A percentile compares a stretch with the other conserved stretches of the same genome.
Conservation (phyloP, 2,113 vertebrate genomes). For the Aythya baeri region DNA sequence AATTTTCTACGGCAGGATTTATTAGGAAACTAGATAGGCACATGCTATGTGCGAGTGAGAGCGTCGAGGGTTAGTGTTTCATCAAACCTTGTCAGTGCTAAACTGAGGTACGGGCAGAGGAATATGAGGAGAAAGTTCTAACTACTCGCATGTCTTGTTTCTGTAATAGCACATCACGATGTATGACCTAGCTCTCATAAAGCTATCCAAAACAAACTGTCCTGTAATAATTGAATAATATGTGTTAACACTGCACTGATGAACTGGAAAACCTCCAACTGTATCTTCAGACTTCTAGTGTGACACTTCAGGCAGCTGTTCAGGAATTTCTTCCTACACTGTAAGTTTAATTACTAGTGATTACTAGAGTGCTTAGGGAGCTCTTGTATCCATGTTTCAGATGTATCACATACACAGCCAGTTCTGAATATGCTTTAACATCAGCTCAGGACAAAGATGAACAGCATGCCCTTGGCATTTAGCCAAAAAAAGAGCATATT, state of each 20-base stretch:
- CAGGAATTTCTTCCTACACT: neutral
- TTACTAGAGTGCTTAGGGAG: neutral
- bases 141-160: neutral
- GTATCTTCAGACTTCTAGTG: slow-evolving; percentile 19
- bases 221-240: neutral
- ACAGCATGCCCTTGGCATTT: neutral
- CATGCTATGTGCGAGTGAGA: neutral
- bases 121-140: neutral
- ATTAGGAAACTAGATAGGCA: neutral
- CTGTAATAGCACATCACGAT: neutral
- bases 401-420: neutral
- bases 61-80: neutral
- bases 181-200: neutral
- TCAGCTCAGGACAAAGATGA: neutral
- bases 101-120: neutral
- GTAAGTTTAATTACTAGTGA: neutral
- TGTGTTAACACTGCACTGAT: neutral
- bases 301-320: neutral
- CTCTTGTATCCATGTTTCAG: neutral
- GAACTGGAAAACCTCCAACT: neutral
- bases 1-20: neutral
- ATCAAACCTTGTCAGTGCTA: neutral
- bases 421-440: neutral
- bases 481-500: neutral
- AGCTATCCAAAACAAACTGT: neutral